phyloP scores from a whole-genome alignment of 2,113 vertebrate genomes.

The Sander vitreus region DNA sequence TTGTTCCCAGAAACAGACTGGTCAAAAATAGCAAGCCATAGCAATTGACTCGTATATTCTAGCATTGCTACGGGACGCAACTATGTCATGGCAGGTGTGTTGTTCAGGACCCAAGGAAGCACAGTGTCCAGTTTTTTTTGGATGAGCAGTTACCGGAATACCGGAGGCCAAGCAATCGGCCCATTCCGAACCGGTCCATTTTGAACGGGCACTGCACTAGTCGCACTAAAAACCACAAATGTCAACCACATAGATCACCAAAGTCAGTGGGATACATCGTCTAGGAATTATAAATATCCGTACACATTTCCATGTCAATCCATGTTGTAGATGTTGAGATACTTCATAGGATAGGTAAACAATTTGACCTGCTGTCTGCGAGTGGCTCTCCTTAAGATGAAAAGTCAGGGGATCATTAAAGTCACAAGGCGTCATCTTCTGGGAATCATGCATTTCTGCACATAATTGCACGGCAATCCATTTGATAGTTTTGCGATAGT shows the following conservation, averaged over 20 bases:
- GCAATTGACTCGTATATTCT: too few species aligned
- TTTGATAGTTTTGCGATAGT: neutral
- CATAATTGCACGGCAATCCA: neutral
- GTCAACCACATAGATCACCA: neutral
- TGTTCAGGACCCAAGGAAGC: too few species aligned
- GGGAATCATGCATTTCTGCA: neutral
- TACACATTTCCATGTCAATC: neutral
- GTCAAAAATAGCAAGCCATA: too few species aligned
- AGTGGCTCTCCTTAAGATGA: too few species aligned
- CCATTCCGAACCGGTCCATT: too few species aligned
- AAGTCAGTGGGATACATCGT: neutral
- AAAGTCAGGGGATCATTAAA: neutral
- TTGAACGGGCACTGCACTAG: too few species aligned
- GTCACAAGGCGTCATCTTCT: neutral
- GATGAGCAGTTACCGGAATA: too few species aligned
- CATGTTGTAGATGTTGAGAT: neutral
- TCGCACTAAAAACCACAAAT: neutral
- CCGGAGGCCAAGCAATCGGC: too few species aligned
- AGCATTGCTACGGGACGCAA: too few species aligned
- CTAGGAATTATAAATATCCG: neutral
- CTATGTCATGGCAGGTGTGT: too few species aligned
- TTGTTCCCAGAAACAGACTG: too few species aligned
- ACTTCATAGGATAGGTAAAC: neutral
- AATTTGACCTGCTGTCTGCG: neutral
- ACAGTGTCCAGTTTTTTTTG: too few species aligned